Evolutionary conservation across 2,888 invertebrate species (phyloP).

Genomic region (Cataglyphis cursor): DNA sequence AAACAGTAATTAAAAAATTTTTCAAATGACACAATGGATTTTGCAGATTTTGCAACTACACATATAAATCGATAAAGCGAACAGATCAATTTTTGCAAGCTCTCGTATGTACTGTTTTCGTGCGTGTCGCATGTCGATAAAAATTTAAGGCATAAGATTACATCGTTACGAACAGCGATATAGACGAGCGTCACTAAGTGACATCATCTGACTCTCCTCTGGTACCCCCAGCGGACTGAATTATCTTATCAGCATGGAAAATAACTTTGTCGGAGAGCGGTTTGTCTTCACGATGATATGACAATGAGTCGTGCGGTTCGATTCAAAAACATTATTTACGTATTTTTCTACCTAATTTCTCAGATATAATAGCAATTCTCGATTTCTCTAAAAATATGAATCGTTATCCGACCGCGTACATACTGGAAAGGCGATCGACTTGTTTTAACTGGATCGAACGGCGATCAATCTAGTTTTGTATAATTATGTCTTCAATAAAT

Average conservation of each 20-base stretch:
- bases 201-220: slow-evolving; percentile 17
- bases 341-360: slow-evolving; percentile 33
- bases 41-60: not conserved
- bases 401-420: slow-evolving; percentile 6
- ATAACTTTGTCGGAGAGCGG: slow-evolving; percentile 61
- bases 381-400: not conserved
- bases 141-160: slow-evolving; percentile 6
- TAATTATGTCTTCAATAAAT: slow-evolving; percentile 4
- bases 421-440: not conserved
- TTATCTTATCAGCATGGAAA: slow-evolving; percentile 76
- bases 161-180: slow-evolving; percentile 34
- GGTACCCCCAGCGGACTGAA: slow-evolving; percentile 72
- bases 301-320: not conserved
- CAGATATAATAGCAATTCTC: not conserved
- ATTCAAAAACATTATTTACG: not conserved
- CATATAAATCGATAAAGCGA: not conserved
- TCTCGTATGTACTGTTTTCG: slow-evolving; percentile 24
- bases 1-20: not conserved
- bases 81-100: not conserved
- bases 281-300: not conserved
- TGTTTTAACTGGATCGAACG: slow-evolving; percentile 44
- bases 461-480: slow-evolving; percentile 20
- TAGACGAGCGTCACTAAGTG: slow-evolving; percentile 17
- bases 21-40: not conserved
- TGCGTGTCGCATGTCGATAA: not conserved